These are phyloP conservation scores for Trichopria drosophilae DNA, from an alignment of 2,888 invertebrate species.

Conservation along the genomic window DNA sequence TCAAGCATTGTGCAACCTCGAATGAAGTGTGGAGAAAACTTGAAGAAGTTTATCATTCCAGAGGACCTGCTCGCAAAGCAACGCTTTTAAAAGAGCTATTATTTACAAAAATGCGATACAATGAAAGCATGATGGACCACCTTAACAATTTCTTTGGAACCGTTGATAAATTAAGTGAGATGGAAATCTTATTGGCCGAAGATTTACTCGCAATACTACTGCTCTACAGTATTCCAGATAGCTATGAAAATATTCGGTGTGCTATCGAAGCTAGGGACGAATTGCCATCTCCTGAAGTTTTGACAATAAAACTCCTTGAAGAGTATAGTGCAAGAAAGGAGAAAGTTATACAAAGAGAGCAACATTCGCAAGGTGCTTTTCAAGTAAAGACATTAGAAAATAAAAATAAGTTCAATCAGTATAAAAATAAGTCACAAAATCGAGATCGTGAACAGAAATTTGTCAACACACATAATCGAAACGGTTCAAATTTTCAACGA, in stretches of 20 bases:
- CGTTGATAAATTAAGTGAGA: conserved; percentile 26
- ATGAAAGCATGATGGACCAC: conserved; percentile 26
- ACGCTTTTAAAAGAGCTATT: conserved; percentile 28
- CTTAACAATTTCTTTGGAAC: conserved; percentile 22
- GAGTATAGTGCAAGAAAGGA: conserved; percentile 22
- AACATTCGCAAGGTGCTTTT: conserved; percentile 5
- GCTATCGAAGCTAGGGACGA: conserved; percentile 31
- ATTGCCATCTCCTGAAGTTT: conserved; percentile 25
- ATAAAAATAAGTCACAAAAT: background rate
- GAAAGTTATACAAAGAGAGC: background rate
- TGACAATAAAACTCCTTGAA: conserved; percentile 27
- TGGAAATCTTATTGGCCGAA: conserved; percentile 22
- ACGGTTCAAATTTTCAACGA: background rate
- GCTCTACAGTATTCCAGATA: conserved; percentile 27
- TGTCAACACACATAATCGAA: too few species aligned
- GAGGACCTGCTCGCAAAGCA: conserved; percentile 29
- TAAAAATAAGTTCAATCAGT: background rate
- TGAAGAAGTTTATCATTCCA: conserved; percentile 15
- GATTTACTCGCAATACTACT: conserved; percentile 23
- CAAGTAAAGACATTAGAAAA: background rate
- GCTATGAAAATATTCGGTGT: conserved; percentile 27
- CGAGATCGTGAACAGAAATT: too few species aligned
- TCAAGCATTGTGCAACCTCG: conserved; percentile 27
- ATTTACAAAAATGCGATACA: conserved; percentile 25
- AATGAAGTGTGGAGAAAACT: conserved; percentile 25